These are phyloP conservation scores for Xerus inauris DNA, from an alignment of 2,113 vertebrate genomes.

Conservation along the genomic window DNA sequence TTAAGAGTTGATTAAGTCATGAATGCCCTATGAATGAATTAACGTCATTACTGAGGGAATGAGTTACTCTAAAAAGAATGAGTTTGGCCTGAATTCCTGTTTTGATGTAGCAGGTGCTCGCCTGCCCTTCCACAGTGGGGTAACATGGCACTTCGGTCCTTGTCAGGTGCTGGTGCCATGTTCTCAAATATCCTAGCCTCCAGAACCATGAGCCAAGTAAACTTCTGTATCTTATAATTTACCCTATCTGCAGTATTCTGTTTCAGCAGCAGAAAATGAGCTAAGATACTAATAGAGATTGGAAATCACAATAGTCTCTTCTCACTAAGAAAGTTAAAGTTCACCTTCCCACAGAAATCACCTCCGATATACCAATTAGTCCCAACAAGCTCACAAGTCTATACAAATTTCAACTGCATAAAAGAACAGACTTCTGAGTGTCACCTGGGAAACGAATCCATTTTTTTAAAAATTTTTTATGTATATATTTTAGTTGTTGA, in stretches of 20 bases:
- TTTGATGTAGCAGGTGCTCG: neutral
- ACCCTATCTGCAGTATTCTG: neutral
- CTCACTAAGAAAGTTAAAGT: slow-evolving; percentile 40
- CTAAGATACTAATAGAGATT: neutral
- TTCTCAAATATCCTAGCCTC: neutral
- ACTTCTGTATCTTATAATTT: neutral
- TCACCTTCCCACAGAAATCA: neutral
- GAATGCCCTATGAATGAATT: neutral
- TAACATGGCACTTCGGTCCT: neutral
- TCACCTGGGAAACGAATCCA: slow-evolving; percentile 27
- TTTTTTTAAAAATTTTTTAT: too few species aligned
- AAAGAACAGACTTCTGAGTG: neutral
- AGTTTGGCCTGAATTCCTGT: neutral
- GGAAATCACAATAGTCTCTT: neutral
- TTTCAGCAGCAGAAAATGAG: neutral
- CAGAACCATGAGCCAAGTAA: neutral
- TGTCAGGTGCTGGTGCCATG: neutral
- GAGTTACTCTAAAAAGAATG: neutral
- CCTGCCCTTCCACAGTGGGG: neutral
- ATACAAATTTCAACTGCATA: slow-evolving; percentile 23
- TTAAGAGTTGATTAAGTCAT: neutral
- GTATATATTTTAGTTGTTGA: too few species aligned
- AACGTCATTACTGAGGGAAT: neutral
- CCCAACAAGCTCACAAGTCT: slow-evolving; percentile 20
- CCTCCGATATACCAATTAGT: neutral